Conservation (phyloP, 2,797 vertebrate species). For the Vultur gryphus region DNA sequence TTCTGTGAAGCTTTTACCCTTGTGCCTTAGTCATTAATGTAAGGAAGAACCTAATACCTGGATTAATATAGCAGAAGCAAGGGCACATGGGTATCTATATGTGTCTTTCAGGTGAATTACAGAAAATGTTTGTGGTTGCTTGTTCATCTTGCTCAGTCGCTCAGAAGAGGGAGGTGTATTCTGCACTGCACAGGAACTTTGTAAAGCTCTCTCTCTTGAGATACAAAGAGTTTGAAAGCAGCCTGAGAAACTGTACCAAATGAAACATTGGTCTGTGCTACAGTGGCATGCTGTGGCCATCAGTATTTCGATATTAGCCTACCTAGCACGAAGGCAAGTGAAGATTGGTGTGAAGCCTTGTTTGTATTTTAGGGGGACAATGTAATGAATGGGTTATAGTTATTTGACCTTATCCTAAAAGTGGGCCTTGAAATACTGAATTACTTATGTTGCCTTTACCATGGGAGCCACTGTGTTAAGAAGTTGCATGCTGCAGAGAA, state of each 20-base stretch:
- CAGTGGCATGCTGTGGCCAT: neutral
- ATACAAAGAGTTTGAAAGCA: neutral
- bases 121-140: neutral
- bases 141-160: neutral
- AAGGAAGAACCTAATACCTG: neutral
- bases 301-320: neutral
- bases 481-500: neutral
- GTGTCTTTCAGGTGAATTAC: neutral
- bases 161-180: neutral
- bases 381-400: neutral
- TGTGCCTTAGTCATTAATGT: neutral
- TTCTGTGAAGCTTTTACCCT: neutral
- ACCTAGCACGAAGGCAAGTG: neutral
- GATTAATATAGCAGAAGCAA: neutral
- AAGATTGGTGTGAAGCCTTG: neutral
- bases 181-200: neutral
- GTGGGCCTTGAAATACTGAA: neutral
- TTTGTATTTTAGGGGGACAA: neutral
- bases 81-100: neutral
- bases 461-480: fast-evolving
- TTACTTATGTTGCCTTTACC: neutral
- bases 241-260: neutral
- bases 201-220: neutral
- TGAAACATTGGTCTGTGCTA: neutral
- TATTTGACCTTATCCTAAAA: neutral